phyloP scores from a whole-genome alignment of 1,140 invertebrate genomes.

The Anastatus disparis region DNA sequence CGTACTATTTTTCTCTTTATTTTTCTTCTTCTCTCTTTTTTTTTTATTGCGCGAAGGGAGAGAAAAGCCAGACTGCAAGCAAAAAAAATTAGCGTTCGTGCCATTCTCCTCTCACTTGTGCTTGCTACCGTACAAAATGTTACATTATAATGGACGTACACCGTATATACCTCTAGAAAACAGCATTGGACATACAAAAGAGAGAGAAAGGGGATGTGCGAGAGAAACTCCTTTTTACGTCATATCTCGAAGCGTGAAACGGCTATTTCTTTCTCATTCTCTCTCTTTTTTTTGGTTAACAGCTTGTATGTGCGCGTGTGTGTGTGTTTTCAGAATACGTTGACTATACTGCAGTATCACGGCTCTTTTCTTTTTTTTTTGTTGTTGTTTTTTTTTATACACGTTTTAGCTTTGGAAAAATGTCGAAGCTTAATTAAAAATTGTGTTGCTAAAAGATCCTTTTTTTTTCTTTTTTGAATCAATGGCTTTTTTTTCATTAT shows the following conservation, averaged over 20 bases:
- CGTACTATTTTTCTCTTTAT: background rate
- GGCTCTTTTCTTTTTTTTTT: background rate
- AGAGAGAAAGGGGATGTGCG: slow-evolving; percentile 14
- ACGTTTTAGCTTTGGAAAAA: slow-evolving; percentile 5
- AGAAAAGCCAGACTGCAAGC: background rate
- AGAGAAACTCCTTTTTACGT: slow-evolving; percentile 26
- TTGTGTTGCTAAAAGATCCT: slow-evolving; percentile 10
- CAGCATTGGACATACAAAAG: too few species aligned
- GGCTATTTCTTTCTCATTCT: slow-evolving; percentile 16
- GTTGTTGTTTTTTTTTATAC: too few species aligned
- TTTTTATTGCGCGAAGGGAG: background rate
- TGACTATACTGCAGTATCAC: background rate
- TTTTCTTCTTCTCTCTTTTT: background rate
- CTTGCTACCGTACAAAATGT: slow-evolving; percentile 32
- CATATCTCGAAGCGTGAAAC: slow-evolving; percentile 34
- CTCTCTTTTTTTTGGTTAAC: background rate
- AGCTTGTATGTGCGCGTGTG: background rate
- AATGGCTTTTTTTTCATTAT: too few species aligned
- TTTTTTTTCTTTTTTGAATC: background rate
- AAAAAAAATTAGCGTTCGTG: slow-evolving; percentile 40
- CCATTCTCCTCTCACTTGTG: too few species aligned
- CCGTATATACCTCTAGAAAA: background rate
- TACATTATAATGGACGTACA: slow-evolving; percentile 37
- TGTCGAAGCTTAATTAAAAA: slow-evolving; percentile 40
- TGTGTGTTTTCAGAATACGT: slow-evolving; percentile 25